Evolutionary conservation across 2,797 vertebrate genomes (phyloP).

Genomic region (Bovichtus diacanthus): DNA sequence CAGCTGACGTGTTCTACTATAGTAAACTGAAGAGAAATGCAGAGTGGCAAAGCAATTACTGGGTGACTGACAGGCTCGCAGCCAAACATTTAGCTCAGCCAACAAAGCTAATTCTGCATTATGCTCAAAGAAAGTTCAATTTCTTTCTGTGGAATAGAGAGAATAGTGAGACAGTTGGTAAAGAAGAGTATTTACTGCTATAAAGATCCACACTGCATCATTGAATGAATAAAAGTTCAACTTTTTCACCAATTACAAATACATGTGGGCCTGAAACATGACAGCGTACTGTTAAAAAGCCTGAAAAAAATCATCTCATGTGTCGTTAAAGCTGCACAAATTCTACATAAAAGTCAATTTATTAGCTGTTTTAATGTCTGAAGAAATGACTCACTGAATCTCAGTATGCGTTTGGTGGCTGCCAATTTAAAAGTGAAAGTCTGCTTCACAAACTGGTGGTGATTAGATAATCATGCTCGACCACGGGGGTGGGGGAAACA

Average conservation of each 20-base stretch:
- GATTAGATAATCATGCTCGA: no score
- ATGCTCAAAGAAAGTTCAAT: conserved; percentile 45
- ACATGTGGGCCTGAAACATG: neutral
- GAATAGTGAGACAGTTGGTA: neutral
- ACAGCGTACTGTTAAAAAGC: neutral
- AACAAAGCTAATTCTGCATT: conserved; percentile 47
- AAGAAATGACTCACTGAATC: neutral
- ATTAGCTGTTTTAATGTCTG: neutral
- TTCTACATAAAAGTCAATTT: neutral
- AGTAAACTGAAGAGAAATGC: conserved; percentile 50
- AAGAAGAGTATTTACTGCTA: neutral
- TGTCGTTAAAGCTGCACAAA: neutral
- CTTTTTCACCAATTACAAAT: neutral
- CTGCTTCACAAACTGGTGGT: neutral
- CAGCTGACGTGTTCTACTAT: conserved; percentile 59
- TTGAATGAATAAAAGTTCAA: neutral
- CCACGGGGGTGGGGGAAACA: no score
- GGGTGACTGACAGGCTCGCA: conserved; percentile 51
- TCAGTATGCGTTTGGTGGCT: neutral
- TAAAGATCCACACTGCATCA: neutral
- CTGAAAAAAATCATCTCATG: neutral
- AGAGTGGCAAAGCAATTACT: conserved; percentile 66
- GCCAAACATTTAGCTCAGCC: conserved; percentile 37
- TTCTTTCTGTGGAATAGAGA: neutral
- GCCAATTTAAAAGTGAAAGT: neutral